A percentile compares a stretch with the other conserved stretches of the same genome.
Evolutionary conservation across 2,797 vertebrate genomes (phyloP).

Genomic region (Oceanodroma leucorhoa): DNA sequence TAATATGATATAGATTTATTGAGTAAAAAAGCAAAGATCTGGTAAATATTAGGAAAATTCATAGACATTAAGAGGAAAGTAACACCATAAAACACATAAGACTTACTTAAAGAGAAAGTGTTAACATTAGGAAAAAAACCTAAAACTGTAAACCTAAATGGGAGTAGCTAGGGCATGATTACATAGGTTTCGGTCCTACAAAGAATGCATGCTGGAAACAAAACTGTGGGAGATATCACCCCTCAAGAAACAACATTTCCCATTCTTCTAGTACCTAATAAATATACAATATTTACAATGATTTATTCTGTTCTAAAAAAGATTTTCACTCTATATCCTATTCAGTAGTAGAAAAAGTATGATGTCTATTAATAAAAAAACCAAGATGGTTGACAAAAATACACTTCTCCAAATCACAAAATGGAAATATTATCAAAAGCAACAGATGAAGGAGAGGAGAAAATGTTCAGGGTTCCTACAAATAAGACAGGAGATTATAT

Average conservation of each 20-base stretch:
- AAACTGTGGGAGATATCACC: background rate
- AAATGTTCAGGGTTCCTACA: background rate
- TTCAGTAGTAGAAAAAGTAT: background rate
- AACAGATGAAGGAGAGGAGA: background rate
- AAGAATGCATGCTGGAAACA: background rate
- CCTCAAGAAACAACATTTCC: background rate
- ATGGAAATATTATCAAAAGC: background rate
- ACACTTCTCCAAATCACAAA: background rate
- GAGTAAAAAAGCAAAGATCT: constrained; percentile 38
- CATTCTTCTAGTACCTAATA: background rate
- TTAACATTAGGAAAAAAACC: background rate
- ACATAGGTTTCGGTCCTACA: background rate
- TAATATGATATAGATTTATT: constrained; percentile 45
- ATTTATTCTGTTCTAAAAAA: background rate
- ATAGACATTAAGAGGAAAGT: constrained; percentile 11
- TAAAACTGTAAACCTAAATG: background rate
- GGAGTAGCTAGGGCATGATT: background rate
- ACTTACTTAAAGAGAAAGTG: background rate
- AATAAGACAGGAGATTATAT: background rate
- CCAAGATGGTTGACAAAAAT: background rate
- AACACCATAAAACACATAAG: background rate
- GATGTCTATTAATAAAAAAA: background rate
- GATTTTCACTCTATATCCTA: background rate
- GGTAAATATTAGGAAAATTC: constrained; percentile 36
- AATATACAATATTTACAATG: background rate